Base-by-base conservation (phyloP, 2,797 vertebrate genomes). In the Graptemys geographica region DNA sequence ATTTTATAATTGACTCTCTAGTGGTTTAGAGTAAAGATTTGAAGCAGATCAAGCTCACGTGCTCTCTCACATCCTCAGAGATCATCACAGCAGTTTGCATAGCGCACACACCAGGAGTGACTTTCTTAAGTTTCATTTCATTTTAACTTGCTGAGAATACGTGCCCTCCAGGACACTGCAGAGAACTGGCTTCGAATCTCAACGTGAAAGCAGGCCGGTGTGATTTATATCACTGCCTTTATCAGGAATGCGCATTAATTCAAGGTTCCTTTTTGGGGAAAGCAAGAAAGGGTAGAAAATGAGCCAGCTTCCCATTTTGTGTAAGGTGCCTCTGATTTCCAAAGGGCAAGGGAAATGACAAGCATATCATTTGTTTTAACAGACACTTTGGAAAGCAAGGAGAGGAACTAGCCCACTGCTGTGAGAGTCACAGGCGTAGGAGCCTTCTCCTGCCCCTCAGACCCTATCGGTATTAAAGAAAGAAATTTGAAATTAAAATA, bases 291-390 rank as follows among this genome's bases (percentile, higher is more conserved):
- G 91, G 89, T 93, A 76, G 93, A 87, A 93, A 96, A 95, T 53
- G 91, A 97, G 74, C 92, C 69, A 93, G 56, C 8, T 87, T 95
- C 96, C 86, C 93, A 51, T 92, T 92, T 83, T n/a, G 33, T 88
- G 85, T 76, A 78, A 93, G 87, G 52, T 93, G 95, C 65, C 90
- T 44, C 94, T 49, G 31, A 90, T 96, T 95, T 82, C 56, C 93
- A 51, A 65, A 90, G 87, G 44, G 87, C 82, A 84, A 93, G 91
- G 92, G 95, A 96, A 97, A 95, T 90, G 93, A 97, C 90, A 84
- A 94, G 51, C 16, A 55, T 83, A 88, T 85, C 84, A 11, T 95
- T 87, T 11, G 31, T 94, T 95, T 97, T 93, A 57, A 85, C 92
- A 90, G 96, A 53, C 33, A 37, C 13, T 41, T 93, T 79, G 62